Evolutionary conservation across 2,797 vertebrate species (phyloP), one percentile per base, ranked within the genome.

Genomic region (Dendrocincla tyrannina): DNA sequence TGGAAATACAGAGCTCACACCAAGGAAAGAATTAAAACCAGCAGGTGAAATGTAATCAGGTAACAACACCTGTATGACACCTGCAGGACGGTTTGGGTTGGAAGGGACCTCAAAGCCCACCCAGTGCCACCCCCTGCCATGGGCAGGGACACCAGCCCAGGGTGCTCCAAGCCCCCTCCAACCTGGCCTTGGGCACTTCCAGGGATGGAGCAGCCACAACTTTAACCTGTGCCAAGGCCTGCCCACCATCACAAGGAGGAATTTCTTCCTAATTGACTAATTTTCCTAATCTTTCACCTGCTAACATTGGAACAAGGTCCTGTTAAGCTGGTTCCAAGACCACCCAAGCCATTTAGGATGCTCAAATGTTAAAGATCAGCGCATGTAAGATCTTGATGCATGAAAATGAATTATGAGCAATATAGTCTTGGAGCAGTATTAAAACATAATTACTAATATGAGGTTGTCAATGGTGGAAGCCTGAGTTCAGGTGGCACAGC

Each of bases 31-130:
- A 3, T 7, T 20, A 32, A 63, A 58, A 55, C 0, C 25, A 64
- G 50, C 3, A 30, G 53, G 17, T 17, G 7, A 55, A 35, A 50
- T 55, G 37, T 25, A 17, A 17, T 12, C 19, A 67, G 80, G 55
- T 7, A 47, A 9, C 32, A 85, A 14, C 66, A 18, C 6, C 56
- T 6, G 2, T 6, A 9, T 24, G 7, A 15, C 11, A 11, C 0
- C 3, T 55, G 62, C 27, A 52, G 37, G 22, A 13, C 6, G 37
- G 24, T 41, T 22, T 35, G 76, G 13, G 44, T 5, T 1, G 10
- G 25, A 1, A 39, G 11, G 18, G 56, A 63, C 20, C 7, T 6
- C 0, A 63, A 56, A 64, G 0, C 7, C 0, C 56, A 52, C 0
- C 39, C 56, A 23, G 14, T 14, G 1, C n/a, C 74, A 79, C 7